phyloP scores from a whole-genome alignment of 2,113 vertebrate species.

The Peromyscus maniculatus region DNA sequence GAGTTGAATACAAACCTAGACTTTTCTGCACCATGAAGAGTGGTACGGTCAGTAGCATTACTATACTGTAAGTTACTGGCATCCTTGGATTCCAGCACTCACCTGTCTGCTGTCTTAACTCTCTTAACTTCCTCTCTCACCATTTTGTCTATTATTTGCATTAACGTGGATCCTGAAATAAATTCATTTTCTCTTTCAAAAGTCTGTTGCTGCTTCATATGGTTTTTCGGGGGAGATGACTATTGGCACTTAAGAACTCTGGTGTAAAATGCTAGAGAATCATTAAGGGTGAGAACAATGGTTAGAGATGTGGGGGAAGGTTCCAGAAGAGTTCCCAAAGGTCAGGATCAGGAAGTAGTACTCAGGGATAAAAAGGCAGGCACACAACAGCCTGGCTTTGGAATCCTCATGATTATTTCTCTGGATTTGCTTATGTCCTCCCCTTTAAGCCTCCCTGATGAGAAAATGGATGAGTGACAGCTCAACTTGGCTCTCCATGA shows the following conservation, averaged over 20 bases:
- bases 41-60: rapidly evolving
- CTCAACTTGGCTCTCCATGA: neutral
- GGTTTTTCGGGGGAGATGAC: too few species aligned
- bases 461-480: neutral
- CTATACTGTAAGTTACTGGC: neutral
- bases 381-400: neutral
- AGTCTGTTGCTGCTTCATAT: neutral
- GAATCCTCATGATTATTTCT: neutral
- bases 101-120: neutral
- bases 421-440: neutral
- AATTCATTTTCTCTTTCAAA: neutral
- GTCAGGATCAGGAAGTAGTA: rapidly evolving
- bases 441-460: neutral
- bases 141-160: neutral
- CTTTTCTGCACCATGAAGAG: neutral
- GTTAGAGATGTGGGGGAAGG: neutral
- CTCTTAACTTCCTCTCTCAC: neutral
- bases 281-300: rapidly evolving
- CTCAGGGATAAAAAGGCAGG: neutral
- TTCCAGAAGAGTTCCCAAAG: neutral
- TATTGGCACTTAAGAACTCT: neutral
- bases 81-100: neutral
- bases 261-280: neutral
- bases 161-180: neutral
- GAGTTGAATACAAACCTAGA: neutral